Conservation (phyloP, 1,140 invertebrate genomes). For the Eurosta solidaginis region DNA sequence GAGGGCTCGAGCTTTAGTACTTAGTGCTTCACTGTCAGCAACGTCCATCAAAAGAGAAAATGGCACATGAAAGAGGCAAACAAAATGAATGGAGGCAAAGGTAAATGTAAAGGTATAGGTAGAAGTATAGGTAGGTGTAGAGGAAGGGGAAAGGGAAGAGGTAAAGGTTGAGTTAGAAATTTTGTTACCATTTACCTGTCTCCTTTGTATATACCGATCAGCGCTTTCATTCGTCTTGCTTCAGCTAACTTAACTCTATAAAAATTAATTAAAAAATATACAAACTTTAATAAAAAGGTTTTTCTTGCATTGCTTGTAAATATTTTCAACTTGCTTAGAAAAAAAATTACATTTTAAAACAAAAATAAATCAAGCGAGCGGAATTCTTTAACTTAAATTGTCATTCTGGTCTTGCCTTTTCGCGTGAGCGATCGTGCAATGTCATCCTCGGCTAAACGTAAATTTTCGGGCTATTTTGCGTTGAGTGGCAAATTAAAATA, state of each 20-base stretch:
- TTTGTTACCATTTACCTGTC: conserved; percentile 1
- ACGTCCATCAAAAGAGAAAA: too few species aligned
- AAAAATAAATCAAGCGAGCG: too few species aligned
- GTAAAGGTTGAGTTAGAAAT: not conserved
- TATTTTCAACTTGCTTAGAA: too few species aligned
- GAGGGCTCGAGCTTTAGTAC: not conserved
- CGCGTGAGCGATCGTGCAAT: too few species aligned
- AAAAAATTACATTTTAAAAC: too few species aligned
- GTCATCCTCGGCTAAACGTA: too few species aligned
- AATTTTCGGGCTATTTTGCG: too few species aligned
- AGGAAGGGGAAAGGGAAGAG: not conserved
- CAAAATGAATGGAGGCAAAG: not conserved
- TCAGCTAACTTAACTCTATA: not conserved
- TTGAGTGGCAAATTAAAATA: too few species aligned
- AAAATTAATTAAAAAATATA: not conserved
- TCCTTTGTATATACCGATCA: conserved; percentile 1
- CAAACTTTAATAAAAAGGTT: not conserved
- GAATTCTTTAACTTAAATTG: too few species aligned
- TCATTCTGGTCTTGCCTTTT: too few species aligned
- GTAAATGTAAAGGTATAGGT: not conserved
- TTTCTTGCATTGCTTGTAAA: too few species aligned
- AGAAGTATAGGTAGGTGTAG: not conserved
- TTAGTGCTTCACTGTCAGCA: not conserved
- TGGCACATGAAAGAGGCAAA: not conserved
- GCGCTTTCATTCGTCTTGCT: not conserved